These are phyloP conservation scores for Sepioteuthis lessoniana DNA, from an alignment of 2,888 invertebrate species.

Conservation along the genomic window DNA sequence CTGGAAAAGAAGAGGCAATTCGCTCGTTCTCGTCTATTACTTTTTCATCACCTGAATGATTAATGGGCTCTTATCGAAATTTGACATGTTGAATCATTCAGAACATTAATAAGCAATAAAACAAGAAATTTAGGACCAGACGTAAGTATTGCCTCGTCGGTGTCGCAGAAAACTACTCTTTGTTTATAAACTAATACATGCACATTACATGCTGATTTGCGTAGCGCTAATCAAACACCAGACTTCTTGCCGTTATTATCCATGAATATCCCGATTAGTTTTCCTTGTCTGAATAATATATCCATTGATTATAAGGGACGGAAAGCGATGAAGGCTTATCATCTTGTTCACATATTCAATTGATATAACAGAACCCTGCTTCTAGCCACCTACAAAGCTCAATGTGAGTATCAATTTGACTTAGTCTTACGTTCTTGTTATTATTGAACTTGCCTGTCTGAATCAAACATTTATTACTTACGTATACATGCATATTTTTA, in stretches of 20 bases:
- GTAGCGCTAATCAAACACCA: neutral
- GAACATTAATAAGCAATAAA: constrained; percentile 13
- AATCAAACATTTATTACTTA: too few species aligned
- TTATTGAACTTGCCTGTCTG: too few species aligned
- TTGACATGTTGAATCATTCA: neutral
- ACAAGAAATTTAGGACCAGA: neutral
- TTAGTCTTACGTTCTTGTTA: too few species aligned
- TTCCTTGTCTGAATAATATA: neutral
- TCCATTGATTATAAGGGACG: neutral
- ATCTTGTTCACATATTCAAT: neutral
- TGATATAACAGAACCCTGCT: neutral
- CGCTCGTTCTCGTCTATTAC: neutral
- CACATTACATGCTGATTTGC: constrained; percentile 2
- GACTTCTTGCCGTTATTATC: neutral
- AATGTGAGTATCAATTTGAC: too few species aligned
- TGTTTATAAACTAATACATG: neutral
- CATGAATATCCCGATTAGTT: constrained; percentile 20
- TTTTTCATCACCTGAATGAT: constrained; percentile 17
- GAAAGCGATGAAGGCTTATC: neutral
- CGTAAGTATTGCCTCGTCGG: neutral
- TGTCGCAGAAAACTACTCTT: neutral
- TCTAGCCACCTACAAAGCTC: too few species aligned
- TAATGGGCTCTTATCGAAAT: neutral
- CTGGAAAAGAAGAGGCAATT: neutral
- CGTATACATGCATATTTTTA: too few species aligned